Percentiles rank a stretch among this genome's conserved stretches.
phyloP scores from a whole-genome alignment of 2,888 invertebrate genomes.

The Erebia aethiops region DNA sequence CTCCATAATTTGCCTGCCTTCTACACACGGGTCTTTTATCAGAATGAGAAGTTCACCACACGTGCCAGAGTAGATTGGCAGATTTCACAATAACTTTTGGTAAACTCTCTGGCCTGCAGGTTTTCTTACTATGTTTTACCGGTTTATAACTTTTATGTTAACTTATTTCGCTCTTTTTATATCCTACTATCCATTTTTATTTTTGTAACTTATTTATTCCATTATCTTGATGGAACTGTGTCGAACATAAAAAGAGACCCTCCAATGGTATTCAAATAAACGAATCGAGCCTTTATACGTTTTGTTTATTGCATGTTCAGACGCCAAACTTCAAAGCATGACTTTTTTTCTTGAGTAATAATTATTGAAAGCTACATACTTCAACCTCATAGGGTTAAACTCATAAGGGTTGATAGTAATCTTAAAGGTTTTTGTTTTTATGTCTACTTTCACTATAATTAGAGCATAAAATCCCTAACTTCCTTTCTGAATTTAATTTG shows the following conservation, averaged over 20 bases:
- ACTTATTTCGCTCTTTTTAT: neutral
- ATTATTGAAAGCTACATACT: neutral
- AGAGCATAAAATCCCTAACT: no score
- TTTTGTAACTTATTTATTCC: conserved; percentile 5
- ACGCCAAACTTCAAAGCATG: conserved; percentile 21
- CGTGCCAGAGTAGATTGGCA: no score
- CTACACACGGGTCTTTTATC: no score
- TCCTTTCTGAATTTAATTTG: no score
- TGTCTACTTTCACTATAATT: no score
- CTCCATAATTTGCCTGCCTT: no score
- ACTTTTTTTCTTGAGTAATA: neutral
- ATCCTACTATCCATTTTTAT: neutral
- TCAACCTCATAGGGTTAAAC: neutral
- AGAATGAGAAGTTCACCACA: no score
- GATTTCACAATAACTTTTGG: no score
- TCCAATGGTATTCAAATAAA: conserved; percentile 30
- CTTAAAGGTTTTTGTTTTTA: neutral
- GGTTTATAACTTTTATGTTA: neutral
- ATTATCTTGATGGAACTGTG: conserved; percentile 20
- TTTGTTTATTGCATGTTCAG: conserved; percentile 37
- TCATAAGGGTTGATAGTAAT: neutral
- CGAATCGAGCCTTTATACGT: conserved; percentile 31
- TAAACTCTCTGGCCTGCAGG: no score
- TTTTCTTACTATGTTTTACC: no score
- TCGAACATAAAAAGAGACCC: conserved; percentile 19